phyloP scores from a whole-genome alignment of 2,797 vertebrate genomes.

The Microchirus variegatus region DNA sequence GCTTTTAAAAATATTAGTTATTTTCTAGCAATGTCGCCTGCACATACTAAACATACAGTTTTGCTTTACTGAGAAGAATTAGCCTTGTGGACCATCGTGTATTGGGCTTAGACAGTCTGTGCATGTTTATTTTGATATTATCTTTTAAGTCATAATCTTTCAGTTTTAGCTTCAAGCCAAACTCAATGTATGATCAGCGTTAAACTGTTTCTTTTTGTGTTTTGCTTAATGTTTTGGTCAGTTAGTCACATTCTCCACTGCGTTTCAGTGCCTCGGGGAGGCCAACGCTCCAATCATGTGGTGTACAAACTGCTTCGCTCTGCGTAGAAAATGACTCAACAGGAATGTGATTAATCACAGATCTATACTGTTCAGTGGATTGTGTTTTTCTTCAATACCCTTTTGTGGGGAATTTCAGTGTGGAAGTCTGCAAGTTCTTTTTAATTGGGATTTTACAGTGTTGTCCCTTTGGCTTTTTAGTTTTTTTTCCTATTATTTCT shows the following conservation, averaged over 20 bases:
- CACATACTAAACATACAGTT: too few species aligned
- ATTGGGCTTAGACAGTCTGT: not conserved
- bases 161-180: constrained; percentile 12
- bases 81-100: constrained; percentile 4
- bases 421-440: constrained; percentile 14
- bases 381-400: constrained; percentile 51
- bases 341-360: constrained; percentile 71
- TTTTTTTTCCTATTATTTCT: constrained; percentile 1
- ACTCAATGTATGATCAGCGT: constrained; percentile 15
- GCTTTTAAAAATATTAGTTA: too few species aligned
- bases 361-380: constrained; percentile 39
- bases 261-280: constrained; percentile 39
- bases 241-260: constrained; percentile 49
- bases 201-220: not conserved
- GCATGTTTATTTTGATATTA: constrained; percentile 13
- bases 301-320: constrained; percentile 58
- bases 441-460: not conserved
- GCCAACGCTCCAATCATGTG: constrained; percentile 62
- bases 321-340: constrained; percentile 76
- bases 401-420: constrained; percentile 22
- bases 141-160: not conserved
- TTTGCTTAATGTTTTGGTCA: constrained; percentile 41
- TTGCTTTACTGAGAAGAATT: too few species aligned
- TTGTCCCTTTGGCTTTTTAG: not conserved
- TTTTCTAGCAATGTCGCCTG: too few species aligned